A percentile compares a stretch with the other conserved stretches of the same genome.
Evolutionary conservation across 2,888 invertebrate species (phyloP).

Genomic region (Augiades crinisus): DNA sequence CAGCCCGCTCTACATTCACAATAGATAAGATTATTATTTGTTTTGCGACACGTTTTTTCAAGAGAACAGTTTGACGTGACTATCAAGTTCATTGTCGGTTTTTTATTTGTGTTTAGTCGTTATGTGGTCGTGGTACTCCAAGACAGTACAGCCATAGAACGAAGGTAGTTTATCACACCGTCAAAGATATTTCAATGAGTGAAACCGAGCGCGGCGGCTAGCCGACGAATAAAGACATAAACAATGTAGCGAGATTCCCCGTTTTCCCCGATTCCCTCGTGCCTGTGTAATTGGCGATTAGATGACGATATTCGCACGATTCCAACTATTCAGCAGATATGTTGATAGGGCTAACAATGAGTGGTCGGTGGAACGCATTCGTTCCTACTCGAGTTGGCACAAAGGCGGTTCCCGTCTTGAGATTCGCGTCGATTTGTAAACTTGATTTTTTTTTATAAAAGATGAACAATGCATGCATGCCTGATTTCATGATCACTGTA

Average conservation of each 20-base stretch:
- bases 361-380: background rate
- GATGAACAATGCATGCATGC: too few species aligned
- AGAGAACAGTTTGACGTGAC: conserved; percentile 11
- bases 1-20: conserved; percentile 13
- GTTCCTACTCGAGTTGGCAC: background rate
- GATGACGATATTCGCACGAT: conserved; percentile 35
- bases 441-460: background rate
- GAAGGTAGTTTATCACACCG: too few species aligned
- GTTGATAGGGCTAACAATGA: conserved; percentile 13
- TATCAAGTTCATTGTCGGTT: conserved; percentile 10
- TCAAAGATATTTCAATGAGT: too few species aligned
- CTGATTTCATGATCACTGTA: too few species aligned
- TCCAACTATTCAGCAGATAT: conserved; percentile 13
- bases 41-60: conserved; percentile 19
- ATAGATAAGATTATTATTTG: conserved; percentile 21
- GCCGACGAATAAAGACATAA: conserved; percentile 48
- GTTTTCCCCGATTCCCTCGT: conserved; percentile 34
- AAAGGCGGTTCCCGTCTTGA: background rate
- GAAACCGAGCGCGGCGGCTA: background rate
- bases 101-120: too few species aligned
- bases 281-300: conserved; percentile 41
- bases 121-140: too few species aligned
- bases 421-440: conserved; percentile 1
- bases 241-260: conserved; percentile 39
- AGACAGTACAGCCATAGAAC: too few species aligned